These are phyloP conservation scores for Gorilla gorilla DNA, from an alignment of 2,113 vertebrate species.

Conservation along the genomic window DNA sequence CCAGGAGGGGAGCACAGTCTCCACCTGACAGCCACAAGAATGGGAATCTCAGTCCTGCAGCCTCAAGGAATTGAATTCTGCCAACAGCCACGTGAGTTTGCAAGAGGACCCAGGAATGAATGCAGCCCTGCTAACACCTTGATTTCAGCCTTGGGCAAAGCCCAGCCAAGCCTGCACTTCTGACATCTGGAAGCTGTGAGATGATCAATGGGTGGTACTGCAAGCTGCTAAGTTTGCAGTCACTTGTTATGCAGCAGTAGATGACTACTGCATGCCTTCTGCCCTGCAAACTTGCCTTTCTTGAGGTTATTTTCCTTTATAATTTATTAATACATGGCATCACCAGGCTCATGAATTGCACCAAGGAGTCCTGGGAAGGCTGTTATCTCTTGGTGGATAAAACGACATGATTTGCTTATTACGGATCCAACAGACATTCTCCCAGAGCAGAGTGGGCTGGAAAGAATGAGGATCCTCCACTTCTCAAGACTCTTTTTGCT, in stretches of 20 bases:
- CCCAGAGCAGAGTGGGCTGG: not conserved
- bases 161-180: too few species aligned
- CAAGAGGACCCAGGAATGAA: not conserved
- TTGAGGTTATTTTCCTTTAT: not conserved
- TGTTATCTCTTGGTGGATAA: not conserved
- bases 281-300: not conserved
- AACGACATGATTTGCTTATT: too few species aligned
- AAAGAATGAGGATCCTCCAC: not conserved
- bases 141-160: not conserved
- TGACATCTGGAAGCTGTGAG: rapidly evolving
- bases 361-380: not conserved
- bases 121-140: not conserved
- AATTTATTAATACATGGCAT: not conserved
- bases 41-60: not conserved
- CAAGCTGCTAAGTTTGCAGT: rapidly evolving
- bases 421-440: not conserved
- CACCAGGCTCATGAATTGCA: not conserved
- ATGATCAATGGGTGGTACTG: rapidly evolving
- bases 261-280: not conserved
- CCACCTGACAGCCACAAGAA: not conserved
- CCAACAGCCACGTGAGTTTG: not conserved
- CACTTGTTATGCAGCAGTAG: not conserved
- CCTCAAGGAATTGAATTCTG: not conserved
- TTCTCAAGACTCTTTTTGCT: not conserved
- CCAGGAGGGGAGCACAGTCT: not conserved